These are phyloP conservation scores for Augochlorella aurata DNA, from an alignment of 2,888 invertebrate species.

Conservation along the genomic window DNA sequence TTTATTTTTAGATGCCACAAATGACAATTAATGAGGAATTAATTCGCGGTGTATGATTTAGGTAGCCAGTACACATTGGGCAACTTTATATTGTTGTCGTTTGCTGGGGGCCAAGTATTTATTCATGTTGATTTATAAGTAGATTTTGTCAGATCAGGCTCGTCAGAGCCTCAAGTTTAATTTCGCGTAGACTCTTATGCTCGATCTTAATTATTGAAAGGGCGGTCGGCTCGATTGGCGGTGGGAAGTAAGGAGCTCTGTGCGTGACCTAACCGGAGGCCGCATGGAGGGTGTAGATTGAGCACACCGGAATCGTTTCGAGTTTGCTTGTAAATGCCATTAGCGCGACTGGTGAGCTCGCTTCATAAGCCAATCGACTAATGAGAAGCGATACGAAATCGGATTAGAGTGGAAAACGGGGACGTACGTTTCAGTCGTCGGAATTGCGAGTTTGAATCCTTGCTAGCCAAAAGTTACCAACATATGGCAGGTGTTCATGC, in stretches of 20 bases:
- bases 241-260: not conserved
- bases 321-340: slow-evolving; percentile 24
- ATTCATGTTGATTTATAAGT: too few relatives aligned
- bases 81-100: too few relatives aligned
- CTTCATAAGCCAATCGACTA: slow-evolving; percentile 40
- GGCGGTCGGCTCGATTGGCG: not conserved
- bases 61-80: too few relatives aligned
- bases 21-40: too few relatives aligned
- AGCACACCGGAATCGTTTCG: slow-evolving; percentile 20
- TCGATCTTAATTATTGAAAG: slow-evolving; percentile 20
- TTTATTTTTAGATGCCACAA: too few relatives aligned
- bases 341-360: slow-evolving; percentile 24
- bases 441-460: not conserved
- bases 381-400: slow-evolving; percentile 38
- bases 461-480: not conserved
- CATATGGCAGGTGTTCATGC: too few relatives aligned
- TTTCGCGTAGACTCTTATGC: not conserved
- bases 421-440: not conserved
- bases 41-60: too few relatives aligned
- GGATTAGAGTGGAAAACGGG: slow-evolving; percentile 21
- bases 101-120: too few relatives aligned
- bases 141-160: not conserved
- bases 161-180: not conserved
- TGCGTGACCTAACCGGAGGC: slow-evolving; percentile 15
- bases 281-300: not conserved